These are phyloP conservation scores for Cacatua alba DNA, from an alignment of 2,113 vertebrate genomes.

Conservation along the genomic window DNA sequence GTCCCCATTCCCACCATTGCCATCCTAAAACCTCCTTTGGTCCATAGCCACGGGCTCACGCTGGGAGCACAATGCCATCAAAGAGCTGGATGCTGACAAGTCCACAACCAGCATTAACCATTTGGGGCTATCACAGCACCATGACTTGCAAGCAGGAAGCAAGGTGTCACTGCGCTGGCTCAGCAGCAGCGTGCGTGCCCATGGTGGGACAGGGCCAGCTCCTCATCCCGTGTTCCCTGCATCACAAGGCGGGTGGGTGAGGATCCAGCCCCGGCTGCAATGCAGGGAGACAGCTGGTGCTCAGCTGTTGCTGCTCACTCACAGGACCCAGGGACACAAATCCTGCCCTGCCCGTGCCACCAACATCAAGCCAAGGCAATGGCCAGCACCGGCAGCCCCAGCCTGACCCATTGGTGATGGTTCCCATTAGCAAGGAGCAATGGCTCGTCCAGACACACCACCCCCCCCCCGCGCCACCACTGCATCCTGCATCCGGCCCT, in stretches of 20 bases:
- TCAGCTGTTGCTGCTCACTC: slow-evolving; percentile 62
- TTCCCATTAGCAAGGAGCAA: not conserved
- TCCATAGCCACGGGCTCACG: accelerated
- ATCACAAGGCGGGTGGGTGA: not conserved
- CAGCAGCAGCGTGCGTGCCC: not conserved
- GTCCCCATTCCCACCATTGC: not conserved
- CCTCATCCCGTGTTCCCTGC: not conserved
- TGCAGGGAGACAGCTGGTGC: slow-evolving; percentile 43
- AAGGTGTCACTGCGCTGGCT: not conserved
- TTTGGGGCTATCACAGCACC: not conserved
- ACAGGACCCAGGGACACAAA: not conserved
- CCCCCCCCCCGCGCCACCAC: too few species aligned
- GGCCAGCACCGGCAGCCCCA: accelerated
- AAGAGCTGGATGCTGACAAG: not conserved
- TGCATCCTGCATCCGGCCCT: too few species aligned
- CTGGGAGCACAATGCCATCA: accelerated
- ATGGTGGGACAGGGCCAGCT: not conserved
- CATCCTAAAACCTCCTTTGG: not conserved
- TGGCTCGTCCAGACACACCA: too few species aligned
- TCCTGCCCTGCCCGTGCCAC: not conserved
- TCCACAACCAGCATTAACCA: not conserved
- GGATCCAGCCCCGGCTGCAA: not conserved
- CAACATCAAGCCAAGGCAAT: not conserved
- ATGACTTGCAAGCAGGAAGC: not conserved
- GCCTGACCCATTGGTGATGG: accelerated